Evolutionary conservation across 1,140 invertebrate genomes (phyloP).

Genomic region (Chironomus striatipennis): DNA sequence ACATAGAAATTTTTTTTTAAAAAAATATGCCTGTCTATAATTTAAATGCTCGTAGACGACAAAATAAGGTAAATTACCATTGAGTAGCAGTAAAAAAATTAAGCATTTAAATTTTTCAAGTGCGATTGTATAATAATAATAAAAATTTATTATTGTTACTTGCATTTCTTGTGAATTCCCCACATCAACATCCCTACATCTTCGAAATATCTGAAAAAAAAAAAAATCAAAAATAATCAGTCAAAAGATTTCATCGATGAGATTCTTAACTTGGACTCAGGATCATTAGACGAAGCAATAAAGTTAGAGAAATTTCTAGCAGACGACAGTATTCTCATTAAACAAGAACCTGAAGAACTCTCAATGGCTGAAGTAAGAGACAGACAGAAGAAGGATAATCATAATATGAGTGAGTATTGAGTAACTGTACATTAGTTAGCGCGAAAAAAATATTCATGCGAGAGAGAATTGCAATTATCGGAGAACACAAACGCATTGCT

Average conservation of each 20-base stretch:
- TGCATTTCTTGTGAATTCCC: neutral
- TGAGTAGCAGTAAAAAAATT: too few relatives aligned
- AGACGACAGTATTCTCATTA: slow-evolving; percentile 50
- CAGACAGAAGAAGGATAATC: slow-evolving; percentile 96
- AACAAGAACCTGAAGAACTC: slow-evolving; percentile 53
- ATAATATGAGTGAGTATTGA: slow-evolving; percentile 98
- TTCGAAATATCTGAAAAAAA: neutral
- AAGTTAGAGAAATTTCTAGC: slow-evolving; percentile 33
- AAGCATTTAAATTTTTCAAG: neutral
- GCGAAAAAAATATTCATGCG: neutral
- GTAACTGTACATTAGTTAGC: slow-evolving; percentile 36
- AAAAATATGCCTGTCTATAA: slow-evolving; percentile 18
- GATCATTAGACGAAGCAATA: slow-evolving; percentile 39
- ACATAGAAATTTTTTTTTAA: neutral
- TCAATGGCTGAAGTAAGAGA: slow-evolving; percentile 78
- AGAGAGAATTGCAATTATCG: neutral
- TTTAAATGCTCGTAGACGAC: slow-evolving; percentile 19
- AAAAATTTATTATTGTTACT: slow-evolving; percentile 9
- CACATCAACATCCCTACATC: neutral
- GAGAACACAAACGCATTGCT: neutral
- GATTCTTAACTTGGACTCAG: slow-evolving; percentile 59
- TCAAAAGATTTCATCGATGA: slow-evolving; percentile 72
- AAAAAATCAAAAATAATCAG: slow-evolving; percentile 40
- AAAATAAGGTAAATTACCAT: slow-evolving; percentile 20
- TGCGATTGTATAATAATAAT: slow-evolving; percentile 20